A percentile compares a stretch with the other conserved stretches of the same genome.
These are phyloP conservation scores for Sympetrum striolatum DNA, from an alignment of 2,888 invertebrate genomes.

Conservation along the genomic window DNA sequence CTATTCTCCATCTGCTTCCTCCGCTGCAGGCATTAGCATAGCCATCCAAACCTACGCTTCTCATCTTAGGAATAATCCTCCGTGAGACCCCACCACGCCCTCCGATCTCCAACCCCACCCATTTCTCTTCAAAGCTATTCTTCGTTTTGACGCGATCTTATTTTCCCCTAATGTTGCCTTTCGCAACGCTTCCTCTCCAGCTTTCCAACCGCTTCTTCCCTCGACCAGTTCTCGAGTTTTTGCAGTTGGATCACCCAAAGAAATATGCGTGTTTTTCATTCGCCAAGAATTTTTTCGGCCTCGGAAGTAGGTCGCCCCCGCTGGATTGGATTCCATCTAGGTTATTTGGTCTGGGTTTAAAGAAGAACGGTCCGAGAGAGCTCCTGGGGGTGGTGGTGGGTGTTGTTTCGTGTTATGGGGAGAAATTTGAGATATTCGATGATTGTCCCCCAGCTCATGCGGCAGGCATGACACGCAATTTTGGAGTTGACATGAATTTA, in stretches of 20 bases:
- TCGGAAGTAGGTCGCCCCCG: neutral
- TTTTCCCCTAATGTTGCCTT: neutral
- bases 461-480: too few species aligned
- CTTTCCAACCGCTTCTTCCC: neutral
- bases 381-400: neutral
- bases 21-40: neutral
- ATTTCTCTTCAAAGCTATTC: neutral
- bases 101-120: neutral
- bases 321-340: neutral
- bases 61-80: neutral
- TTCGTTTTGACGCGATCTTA: neutral
- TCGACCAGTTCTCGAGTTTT: neutral
- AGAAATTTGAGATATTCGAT: too few species aligned
- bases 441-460: too few species aligned
- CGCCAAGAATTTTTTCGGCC: neutral
- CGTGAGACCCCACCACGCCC: neutral
- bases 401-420: neutral
- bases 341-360: neutral
- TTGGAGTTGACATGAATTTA: too few species aligned
- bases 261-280: neutral
- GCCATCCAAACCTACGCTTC: neutral
- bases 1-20: neutral
- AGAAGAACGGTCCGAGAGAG: neutral
- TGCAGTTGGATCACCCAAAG: neutral
- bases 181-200: neutral